These are phyloP conservation scores for Caenorhabditis doughertyi DNA, from an alignment of 2,888 invertebrate species.

Conservation along the genomic window DNA sequence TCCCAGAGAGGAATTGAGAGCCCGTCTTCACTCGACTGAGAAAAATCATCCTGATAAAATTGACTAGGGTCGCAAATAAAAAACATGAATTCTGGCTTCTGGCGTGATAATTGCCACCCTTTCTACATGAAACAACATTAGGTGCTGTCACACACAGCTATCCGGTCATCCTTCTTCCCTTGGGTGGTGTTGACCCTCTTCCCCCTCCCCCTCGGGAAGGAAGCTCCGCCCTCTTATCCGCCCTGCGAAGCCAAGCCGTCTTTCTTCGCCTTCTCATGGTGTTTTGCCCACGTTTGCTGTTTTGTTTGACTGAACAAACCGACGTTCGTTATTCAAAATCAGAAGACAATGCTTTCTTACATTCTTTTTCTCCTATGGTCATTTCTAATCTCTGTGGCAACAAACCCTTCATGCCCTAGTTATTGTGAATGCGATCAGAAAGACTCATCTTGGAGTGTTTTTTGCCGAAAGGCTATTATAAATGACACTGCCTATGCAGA, in stretches of 20 bases:
- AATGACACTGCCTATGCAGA: constrained; percentile 76
- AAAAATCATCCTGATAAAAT: neutral
- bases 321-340: constrained; percentile 21
- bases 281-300: constrained; percentile 41
- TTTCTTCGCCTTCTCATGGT: constrained; percentile 40
- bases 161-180: constrained; percentile 39
- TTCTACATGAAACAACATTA: constrained; percentile 57
- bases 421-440: constrained; percentile 78
- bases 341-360: constrained; percentile 30
- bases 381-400: neutral
- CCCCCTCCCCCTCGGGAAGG: constrained; percentile 25
- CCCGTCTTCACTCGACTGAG: neutral
- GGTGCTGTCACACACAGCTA: constrained; percentile 32
- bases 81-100: neutral
- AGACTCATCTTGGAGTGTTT: constrained; percentile 69
- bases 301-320: constrained; percentile 25
- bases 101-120: constrained; percentile 61
- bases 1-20: neutral
- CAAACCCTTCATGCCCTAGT: constrained; percentile 66
- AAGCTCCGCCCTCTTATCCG: constrained; percentile 54
- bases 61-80: neutral
- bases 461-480: constrained; percentile 76
- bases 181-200: constrained; percentile 52
- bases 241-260: constrained; percentile 23
- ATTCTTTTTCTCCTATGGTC: constrained; percentile 31